These are phyloP conservation scores for Drosophila arizonae DNA, from an alignment of 1,140 invertebrate genomes.

Conservation along the genomic window DNA sequence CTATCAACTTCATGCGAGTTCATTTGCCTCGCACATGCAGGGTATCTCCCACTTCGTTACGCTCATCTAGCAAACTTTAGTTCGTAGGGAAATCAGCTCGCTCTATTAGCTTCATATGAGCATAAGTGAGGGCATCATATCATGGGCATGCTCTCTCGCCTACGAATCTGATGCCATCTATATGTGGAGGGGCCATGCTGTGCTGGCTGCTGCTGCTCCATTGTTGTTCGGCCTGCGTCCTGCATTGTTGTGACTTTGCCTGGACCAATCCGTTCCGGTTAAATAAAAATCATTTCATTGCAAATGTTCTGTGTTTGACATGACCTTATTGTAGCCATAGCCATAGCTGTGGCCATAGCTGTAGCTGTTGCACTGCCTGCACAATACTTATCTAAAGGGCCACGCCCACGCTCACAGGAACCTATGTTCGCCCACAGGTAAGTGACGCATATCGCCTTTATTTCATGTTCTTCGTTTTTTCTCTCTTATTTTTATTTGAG, in stretches of 20 bases:
- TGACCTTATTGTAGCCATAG: conserved; percentile 46
- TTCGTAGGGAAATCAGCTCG: too few species aligned
- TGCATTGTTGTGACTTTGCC: conserved; percentile 11
- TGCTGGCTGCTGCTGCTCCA: conserved; percentile 1
- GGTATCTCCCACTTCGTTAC: too few species aligned
- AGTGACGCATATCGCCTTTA: conserved; percentile 25
- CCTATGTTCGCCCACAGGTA: conserved; percentile 64
- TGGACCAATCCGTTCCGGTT: conserved; percentile 40
- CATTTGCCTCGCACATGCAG: too few species aligned
- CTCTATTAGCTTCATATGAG: too few species aligned
- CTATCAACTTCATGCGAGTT: too few species aligned
- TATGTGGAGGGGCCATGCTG: not conserved
- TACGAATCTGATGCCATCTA: not conserved
- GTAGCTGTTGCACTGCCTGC: conserved; percentile 11
- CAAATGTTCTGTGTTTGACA: conserved; percentile 71
- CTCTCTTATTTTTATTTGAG: conserved; percentile 3
- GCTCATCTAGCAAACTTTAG: too few species aligned
- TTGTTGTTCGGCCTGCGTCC: not conserved
- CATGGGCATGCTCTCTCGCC: too few species aligned
- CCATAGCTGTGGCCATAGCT: conserved; percentile 5
- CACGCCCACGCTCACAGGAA: conserved; percentile 21
- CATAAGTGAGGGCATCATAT: not conserved
- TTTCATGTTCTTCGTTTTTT: not conserved
- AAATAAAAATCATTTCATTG: conserved; percentile 74
- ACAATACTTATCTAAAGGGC: conserved; percentile 33